Percentiles rank a stretch among this genome's conserved stretches.
Conservation (phyloP, 53 echinoderm and acorn worm species). For the Echinometra lucunter region DNA sequence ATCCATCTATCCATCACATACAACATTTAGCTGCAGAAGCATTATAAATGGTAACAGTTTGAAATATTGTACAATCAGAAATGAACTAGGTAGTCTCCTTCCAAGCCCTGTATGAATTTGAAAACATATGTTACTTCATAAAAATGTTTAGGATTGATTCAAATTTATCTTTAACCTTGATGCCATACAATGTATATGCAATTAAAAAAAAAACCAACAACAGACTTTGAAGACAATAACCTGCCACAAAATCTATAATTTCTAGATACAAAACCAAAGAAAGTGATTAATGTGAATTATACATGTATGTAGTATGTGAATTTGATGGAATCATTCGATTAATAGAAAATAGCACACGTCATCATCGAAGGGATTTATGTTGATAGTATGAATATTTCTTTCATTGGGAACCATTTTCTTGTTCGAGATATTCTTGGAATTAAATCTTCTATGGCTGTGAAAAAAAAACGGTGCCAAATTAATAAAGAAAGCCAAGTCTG, state of each 20-base stretch:
- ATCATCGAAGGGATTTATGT: background rate
- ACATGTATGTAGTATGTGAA: background rate
- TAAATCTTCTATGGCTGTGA: background rate
- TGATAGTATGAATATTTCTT: background rate
- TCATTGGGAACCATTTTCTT: background rate
- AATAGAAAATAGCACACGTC: background rate
- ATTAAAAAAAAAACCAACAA: background rate
- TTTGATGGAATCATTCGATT: background rate
- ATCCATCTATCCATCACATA: background rate
- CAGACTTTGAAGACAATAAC: background rate
- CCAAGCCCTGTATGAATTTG: background rate
- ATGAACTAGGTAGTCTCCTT: background rate
- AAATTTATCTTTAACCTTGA: background rate
- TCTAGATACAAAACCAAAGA: constrained; percentile 19
- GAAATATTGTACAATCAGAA: background rate
- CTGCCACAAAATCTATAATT: background rate
- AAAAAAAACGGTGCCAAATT: constrained; percentile 13
- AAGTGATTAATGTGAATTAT: background rate
- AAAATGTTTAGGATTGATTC: background rate
- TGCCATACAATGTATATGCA: constrained; percentile 19
- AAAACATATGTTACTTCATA: background rate
- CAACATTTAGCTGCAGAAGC: background rate
- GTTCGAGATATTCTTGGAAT: background rate
- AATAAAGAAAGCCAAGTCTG: background rate
- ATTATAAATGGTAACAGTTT: background rate